Percentiles rank a stretch among this genome's conserved stretches.
Evolutionary conservation across 2,888 invertebrate genomes (phyloP).

Genomic region (Cryptophagus acutangulus): DNA sequence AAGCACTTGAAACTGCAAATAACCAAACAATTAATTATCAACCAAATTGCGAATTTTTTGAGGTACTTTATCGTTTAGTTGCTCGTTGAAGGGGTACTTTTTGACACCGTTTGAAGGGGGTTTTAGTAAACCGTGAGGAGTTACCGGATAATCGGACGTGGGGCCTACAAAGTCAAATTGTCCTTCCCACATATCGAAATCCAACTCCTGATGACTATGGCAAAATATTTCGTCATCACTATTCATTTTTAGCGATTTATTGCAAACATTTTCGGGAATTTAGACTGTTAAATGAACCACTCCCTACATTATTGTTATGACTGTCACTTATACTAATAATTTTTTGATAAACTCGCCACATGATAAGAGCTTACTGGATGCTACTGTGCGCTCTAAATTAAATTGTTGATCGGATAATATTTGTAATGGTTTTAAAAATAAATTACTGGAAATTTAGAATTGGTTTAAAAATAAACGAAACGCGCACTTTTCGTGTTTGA

Average conservation of each 20-base stretch:
- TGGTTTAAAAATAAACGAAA: too few relatives aligned
- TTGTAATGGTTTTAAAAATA: too few relatives aligned
- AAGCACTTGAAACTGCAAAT: constrained; percentile 74
- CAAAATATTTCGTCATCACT: constrained; percentile 40
- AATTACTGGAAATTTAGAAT: too few relatives aligned
- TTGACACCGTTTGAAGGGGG: constrained; percentile 50
- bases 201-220: constrained; percentile 59
- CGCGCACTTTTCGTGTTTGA: too few relatives aligned
- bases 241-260: constrained; percentile 13
- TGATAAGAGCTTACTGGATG: too few relatives aligned
- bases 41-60: background rate
- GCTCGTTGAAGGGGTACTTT: constrained; percentile 49
- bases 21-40: too few relatives aligned
- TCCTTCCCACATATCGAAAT: constrained; percentile 85
- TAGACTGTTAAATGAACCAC: background rate
- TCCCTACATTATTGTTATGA: too few relatives aligned
- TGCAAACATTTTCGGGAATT: background rate
- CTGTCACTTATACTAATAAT: too few relatives aligned
- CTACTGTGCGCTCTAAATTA: too few relatives aligned
- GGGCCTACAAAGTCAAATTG: constrained; percentile 80
- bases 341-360: too few relatives aligned
- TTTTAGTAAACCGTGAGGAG: constrained; percentile 32
- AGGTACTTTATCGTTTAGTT: constrained; percentile 57
- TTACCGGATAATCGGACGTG: constrained; percentile 13
- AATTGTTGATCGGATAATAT: too few relatives aligned